A percentile compares a stretch with the other conserved stretches of the same genome.
Evolutionary conservation across 1,140 invertebrate species (phyloP).

Genomic region (Pseudomyrmex flavicornis): DNA sequence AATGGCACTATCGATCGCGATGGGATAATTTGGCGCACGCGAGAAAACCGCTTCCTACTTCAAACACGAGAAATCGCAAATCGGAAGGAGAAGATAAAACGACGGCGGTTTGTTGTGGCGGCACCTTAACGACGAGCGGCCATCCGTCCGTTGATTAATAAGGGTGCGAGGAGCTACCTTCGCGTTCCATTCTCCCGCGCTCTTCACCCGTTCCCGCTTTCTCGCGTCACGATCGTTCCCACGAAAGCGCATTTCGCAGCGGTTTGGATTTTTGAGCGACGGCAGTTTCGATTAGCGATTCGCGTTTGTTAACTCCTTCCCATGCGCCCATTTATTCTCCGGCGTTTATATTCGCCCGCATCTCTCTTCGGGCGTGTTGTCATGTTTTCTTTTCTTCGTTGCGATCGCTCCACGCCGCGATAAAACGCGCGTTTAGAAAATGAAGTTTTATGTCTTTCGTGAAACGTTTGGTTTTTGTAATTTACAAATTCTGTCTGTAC

Average conservation of each 20-base stretch:
- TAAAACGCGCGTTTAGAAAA: not conserved
- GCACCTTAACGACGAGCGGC: conserved; percentile 29
- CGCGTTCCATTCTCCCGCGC: conserved; percentile 48
- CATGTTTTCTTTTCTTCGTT: conserved; percentile 27
- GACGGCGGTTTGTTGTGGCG: not conserved
- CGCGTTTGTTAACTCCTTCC: conserved; percentile 15
- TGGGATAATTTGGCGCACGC: not conserved
- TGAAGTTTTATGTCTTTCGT: not conserved
- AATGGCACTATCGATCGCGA: conserved; percentile 24
- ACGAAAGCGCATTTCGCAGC: conserved; percentile 47
- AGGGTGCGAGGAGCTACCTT: conserved; percentile 57
- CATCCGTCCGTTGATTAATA: conserved; percentile 58
- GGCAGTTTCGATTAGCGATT: conserved; percentile 52
- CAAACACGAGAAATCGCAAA: not conserved
- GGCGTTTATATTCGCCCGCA: conserved; percentile 12
- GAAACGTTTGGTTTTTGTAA: not conserved
- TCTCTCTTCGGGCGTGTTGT: not conserved
- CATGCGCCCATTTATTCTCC: conserved; percentile 2
- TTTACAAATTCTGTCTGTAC: conserved; percentile 77
- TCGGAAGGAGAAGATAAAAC: no score
- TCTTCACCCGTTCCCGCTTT: conserved; percentile 16
- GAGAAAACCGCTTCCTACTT: not conserved
- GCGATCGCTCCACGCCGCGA: not conserved
- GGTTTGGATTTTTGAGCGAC: conserved; percentile 55
- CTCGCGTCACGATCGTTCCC: conserved; percentile 35